Conservation (phyloP, 2,888 invertebrate species). For the Hydriomena furcata region DNA sequence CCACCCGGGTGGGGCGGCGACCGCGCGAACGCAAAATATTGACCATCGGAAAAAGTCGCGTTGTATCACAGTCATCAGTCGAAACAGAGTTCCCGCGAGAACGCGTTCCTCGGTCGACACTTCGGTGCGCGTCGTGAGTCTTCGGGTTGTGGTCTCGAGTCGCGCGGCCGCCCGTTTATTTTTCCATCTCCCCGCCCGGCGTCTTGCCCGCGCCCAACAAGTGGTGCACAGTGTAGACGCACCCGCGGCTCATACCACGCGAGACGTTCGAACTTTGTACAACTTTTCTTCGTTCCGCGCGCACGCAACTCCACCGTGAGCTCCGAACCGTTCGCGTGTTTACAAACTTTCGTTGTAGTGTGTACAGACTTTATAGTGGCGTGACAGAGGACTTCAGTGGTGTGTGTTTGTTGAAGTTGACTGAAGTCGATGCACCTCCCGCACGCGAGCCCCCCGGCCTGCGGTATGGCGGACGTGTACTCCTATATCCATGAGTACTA, state of each 20-base stretch:
- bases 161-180: conserved; percentile 66
- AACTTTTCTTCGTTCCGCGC: conserved; percentile 72
- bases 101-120: conserved; percentile 73
- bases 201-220: conserved; percentile 79
- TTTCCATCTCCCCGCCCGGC: conserved; percentile 77
- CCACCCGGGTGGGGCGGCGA: conserved; percentile 80
- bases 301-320: conserved; percentile 59
- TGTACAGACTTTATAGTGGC: conserved; percentile 56
- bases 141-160: conserved; percentile 78
- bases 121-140: conserved; percentile 79
- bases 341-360: conserved; percentile 67
- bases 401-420: conserved; percentile 65
- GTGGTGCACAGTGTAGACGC: conserved; percentile 69
- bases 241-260: conserved; percentile 66
- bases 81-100: conserved; percentile 79
- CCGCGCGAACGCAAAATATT: conserved; percentile 84
- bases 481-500: conserved; percentile 90
- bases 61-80: conserved; percentile 84
- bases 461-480: conserved; percentile 89
- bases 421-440: conserved; percentile 87
- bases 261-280: conserved; percentile 75
- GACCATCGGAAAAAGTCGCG: conserved; percentile 85
- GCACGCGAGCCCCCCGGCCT: conserved; percentile 81
- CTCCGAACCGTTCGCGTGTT: conserved; percentile 62
- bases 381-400: conserved; percentile 70